These are phyloP conservation scores for Siniperca knerii DNA, from an alignment of 2,113 vertebrate species.

Conservation along the genomic window DNA sequence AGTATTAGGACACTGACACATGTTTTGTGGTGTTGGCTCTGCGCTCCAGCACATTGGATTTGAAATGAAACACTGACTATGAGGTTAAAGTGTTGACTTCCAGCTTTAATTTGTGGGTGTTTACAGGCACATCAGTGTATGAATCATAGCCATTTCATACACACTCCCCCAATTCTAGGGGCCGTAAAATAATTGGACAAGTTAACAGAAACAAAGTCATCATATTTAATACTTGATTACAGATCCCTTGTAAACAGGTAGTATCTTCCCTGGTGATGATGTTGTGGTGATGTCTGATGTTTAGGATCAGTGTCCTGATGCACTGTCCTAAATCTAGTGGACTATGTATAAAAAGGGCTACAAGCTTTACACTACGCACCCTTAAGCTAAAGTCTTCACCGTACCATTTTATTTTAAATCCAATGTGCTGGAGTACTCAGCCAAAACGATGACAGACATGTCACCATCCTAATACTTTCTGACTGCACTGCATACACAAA, in stretches of 20 bases:
- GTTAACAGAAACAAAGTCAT: background rate
- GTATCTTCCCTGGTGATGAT: slow-evolving; percentile 2
- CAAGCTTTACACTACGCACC: background rate
- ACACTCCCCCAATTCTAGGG: background rate
- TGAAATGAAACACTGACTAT: slow-evolving; percentile 1
- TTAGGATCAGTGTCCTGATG: background rate
- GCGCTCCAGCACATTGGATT: slow-evolving; percentile 5
- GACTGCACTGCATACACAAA: background rate
- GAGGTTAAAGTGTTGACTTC: background rate
- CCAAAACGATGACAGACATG: background rate
- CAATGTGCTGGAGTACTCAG: background rate
- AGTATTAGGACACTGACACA: slow-evolving; percentile 37
- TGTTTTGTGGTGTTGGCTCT: slow-evolving; percentile 32
- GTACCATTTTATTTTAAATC: background rate
- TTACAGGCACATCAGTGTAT: slow-evolving; percentile 1
- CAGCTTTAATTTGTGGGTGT: background rate
- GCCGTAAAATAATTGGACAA: background rate
- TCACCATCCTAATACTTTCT: background rate
- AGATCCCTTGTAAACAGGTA: background rate
- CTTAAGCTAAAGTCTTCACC: background rate
- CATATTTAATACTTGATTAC: background rate
- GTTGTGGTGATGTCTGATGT: background rate
- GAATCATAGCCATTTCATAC: background rate
- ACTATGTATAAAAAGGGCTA: background rate
- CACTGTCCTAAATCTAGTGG: background rate